Evolutionary conservation across 2,888 invertebrate species (phyloP).

Genomic region (Napeogenes inachia): DNA sequence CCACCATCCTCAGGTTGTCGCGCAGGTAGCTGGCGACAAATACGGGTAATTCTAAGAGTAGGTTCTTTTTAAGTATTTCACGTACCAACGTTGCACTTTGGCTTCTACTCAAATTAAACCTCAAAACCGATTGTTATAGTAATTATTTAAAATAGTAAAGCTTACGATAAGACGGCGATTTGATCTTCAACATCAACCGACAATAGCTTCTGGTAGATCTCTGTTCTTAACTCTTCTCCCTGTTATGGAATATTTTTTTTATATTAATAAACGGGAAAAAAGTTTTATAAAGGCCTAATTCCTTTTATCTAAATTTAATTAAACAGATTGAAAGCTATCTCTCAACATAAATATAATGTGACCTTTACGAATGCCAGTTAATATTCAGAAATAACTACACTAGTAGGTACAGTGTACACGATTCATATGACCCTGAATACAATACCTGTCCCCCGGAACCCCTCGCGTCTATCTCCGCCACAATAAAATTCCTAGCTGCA

Average conservation of each 20-base stretch:
- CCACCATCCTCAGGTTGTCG: slow-evolving; percentile 88
- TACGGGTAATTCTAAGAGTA: too few relatives aligned
- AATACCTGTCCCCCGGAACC: slow-evolving; percentile 84
- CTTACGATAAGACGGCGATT: slow-evolving; percentile 81
- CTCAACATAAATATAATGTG: too few relatives aligned
- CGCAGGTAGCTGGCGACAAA: slow-evolving; percentile 80
- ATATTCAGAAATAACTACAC: too few relatives aligned
- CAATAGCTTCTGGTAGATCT: slow-evolving; percentile 84
- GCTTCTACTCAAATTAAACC: neutral
- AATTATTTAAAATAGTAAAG: slow-evolving; percentile 23
- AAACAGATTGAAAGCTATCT: too few relatives aligned
- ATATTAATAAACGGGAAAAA: too few relatives aligned
- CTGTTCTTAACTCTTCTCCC: slow-evolving; percentile 85
- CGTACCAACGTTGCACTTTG: too few relatives aligned
- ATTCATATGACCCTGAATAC: too few relatives aligned
- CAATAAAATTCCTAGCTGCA: slow-evolving; percentile 88
- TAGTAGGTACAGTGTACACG: too few relatives aligned
- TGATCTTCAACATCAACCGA: slow-evolving; percentile 88
- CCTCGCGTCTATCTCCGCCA: slow-evolving; percentile 92
- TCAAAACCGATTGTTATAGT: neutral
- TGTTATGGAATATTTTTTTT: slow-evolving; percentile 54
- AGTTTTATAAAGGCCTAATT: too few relatives aligned
- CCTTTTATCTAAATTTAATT: too few relatives aligned
- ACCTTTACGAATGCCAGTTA: too few relatives aligned
- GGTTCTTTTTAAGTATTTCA: too few relatives aligned